phyloP scores from a whole-genome alignment of 2,888 invertebrate genomes.

The Zygaena filipendulae region DNA sequence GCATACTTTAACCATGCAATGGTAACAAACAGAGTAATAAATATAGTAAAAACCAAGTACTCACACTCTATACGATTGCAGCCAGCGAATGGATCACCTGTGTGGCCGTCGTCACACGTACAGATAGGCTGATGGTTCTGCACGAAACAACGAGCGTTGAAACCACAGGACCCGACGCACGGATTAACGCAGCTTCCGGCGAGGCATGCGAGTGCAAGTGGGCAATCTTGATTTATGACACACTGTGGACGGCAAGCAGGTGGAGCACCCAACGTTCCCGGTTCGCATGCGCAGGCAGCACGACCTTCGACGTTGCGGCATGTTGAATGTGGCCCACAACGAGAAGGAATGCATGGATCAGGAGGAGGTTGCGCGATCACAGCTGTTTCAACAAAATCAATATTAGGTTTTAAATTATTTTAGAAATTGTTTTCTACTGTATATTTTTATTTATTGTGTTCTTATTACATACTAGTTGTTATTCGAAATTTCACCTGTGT shows the following conservation, averaged over 20 bases:
- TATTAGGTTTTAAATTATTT: background rate
- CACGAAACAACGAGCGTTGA: constrained; percentile 78
- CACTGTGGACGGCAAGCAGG: constrained; percentile 83
- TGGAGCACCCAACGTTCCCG: constrained; percentile 81
- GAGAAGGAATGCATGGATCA: constrained; percentile 75
- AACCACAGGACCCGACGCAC: constrained; percentile 80
- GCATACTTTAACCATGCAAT: constrained; percentile 1
- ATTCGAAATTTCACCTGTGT: too few species aligned
- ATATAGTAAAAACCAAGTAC: too few species aligned
- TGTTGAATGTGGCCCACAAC: constrained; percentile 75
- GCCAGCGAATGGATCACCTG: constrained; percentile 83
- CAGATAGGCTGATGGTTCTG: constrained; percentile 82
- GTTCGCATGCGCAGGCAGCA: constrained; percentile 78
- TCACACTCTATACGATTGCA: constrained; percentile 73
- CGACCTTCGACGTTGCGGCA: constrained; percentile 72
- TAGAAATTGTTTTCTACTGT: too few species aligned
- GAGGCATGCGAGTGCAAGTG: constrained; percentile 77
- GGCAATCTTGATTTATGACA: constrained; percentile 82
- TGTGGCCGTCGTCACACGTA: constrained; percentile 76
- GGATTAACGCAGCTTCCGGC: constrained; percentile 80
- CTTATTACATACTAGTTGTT: too few species aligned
- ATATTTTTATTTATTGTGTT: too few species aligned
- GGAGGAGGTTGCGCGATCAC: constrained; percentile 29
- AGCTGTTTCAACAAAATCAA: constrained; percentile 25
- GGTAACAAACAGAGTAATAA: too few species aligned